Evolutionary conservation across 2,797 vertebrate genomes (phyloP).

Genomic region (Aulostomus chinensis): DNA sequence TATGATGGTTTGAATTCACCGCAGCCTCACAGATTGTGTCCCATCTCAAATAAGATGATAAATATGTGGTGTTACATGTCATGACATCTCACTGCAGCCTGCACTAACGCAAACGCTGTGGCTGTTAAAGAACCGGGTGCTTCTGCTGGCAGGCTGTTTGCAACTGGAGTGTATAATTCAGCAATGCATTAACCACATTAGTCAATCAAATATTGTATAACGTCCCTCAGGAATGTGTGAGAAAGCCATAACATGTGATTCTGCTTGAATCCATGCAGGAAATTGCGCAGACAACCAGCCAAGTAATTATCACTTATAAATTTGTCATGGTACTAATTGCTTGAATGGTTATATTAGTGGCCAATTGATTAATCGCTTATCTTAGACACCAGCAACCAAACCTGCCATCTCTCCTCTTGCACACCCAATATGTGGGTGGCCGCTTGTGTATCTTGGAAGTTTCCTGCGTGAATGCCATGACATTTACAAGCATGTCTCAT

Average conservation of each 20-base stretch:
- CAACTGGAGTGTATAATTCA: background rate
- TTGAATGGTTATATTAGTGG: conserved; percentile 51
- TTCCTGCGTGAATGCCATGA: conserved; percentile 26
- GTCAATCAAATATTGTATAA: conserved; percentile 1
- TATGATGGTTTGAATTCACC: conserved; percentile 2
- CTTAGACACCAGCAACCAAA: conserved; percentile 9
- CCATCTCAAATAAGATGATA: conserved; percentile 8
- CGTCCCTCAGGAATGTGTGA: conserved; percentile 1
- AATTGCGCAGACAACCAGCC: conserved; percentile 38
- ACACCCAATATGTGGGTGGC: background rate
- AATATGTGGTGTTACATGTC: conserved; percentile 10
- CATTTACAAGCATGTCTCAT: conserved; percentile 39
- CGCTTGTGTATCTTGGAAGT: conserved; percentile 18
- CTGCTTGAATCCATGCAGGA: conserved; percentile 13
- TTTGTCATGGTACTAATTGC: conserved; percentile 66
- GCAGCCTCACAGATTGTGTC: conserved; percentile 8
- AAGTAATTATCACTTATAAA: conserved; percentile 52
- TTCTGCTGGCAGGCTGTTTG: background rate
- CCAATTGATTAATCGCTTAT: conserved; percentile 62
- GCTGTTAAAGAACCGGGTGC: background rate
- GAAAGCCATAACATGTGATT: background rate
- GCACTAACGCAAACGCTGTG: conserved; percentile 14
- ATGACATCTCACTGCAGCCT: conserved; percentile 3
- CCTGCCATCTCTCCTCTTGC: conserved; percentile 15
- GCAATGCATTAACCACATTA: background rate